Evolutionary conservation across 2,113 vertebrate genomes (phyloP).

Genomic region (Phaetusa simplex): DNA sequence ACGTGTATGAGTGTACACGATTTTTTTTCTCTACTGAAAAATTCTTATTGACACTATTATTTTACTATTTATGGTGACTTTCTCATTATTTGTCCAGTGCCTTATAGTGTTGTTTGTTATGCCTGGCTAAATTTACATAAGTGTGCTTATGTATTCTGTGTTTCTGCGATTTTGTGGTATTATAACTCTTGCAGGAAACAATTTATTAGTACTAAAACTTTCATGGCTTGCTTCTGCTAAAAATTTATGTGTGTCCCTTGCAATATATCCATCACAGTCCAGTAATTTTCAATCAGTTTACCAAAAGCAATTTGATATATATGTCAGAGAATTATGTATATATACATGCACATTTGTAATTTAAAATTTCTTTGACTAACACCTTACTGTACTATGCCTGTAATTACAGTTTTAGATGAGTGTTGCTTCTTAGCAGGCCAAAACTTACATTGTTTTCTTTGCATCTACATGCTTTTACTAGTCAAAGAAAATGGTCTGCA

Average conservation of each 20-base stretch:
- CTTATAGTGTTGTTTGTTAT: neutral
- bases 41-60: neutral
- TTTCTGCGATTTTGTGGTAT: neutral
- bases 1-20: neutral
- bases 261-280: constrained; percentile 22
- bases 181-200: constrained; percentile 25
- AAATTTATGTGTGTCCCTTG: neutral
- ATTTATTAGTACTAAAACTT: constrained; percentile 47
- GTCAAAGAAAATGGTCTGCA: constrained; percentile 6
- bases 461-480: neutral
- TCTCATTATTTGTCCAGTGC: neutral
- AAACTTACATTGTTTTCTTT: neutral
- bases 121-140: neutral
- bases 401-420: constrained; percentile 30
- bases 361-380: constrained; percentile 7
- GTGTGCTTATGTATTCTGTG: neutral
- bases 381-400: neutral
- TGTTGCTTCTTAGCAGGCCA: neutral
- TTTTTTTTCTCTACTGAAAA: neutral
- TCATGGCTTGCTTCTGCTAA: constrained; percentile 6
- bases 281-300: constrained; percentile 20
- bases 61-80: neutral
- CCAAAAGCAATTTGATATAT: neutral
- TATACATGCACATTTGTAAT: neutral
- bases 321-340: neutral